These are phyloP conservation scores for Agrilus mali DNA, from an alignment of 2,888 invertebrate species.

Conservation along the genomic window DNA sequence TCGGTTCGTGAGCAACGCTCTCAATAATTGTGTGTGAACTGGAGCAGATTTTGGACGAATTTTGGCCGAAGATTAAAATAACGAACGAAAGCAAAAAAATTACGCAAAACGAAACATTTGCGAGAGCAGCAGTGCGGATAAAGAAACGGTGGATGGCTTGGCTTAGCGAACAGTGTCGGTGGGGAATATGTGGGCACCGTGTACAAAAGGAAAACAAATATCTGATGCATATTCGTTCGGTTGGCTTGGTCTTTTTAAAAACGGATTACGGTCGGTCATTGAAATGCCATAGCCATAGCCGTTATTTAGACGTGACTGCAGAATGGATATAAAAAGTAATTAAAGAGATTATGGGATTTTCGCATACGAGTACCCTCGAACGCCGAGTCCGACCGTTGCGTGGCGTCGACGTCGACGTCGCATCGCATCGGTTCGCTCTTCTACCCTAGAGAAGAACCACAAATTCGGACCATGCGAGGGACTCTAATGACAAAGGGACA, in stretches of 20 bases:
- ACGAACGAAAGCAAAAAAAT: no score
- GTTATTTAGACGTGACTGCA: constrained; percentile 21
- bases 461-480: no score
- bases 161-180: constrained; percentile 8
- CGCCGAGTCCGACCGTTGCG: no score
- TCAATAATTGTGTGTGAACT: no score
- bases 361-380: constrained; percentile 12
- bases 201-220: constrained; percentile 20
- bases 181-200: constrained; percentile 2
- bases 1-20: no score
- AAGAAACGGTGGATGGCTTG: constrained; percentile 13
- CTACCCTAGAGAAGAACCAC: no score
- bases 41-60: no score
- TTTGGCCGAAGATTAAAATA: no score
- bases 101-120: no score
- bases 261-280: constrained; percentile 21
- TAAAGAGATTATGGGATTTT: constrained; percentile 22
- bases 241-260: constrained; percentile 21
- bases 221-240: constrained; percentile 17
- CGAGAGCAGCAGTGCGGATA: constrained; percentile 1
- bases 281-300: constrained; percentile 17
- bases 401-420: no score
- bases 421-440: no score
- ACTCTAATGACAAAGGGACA: no score
- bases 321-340: constrained; percentile 19